Percentiles rank a stretch among this genome's conserved stretches.
Conservation (phyloP, 2,113 vertebrate species). For the Bucco capensis region DNA sequence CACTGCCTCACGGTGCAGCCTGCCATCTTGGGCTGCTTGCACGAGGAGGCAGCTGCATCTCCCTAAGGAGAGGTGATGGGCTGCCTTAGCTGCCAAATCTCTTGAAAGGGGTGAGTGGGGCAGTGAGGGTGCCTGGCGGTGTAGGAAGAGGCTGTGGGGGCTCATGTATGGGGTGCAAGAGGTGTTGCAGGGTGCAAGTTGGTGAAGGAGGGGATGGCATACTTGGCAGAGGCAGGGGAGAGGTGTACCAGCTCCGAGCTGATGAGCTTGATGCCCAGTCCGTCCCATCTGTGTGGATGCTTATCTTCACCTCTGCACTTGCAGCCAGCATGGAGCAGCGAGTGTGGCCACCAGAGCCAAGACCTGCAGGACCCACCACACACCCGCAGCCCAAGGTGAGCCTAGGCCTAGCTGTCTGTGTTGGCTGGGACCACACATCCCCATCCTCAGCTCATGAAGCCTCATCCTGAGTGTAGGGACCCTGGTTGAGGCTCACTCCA, state of each 20-base stretch:
- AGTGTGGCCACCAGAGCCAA: slow-evolving; percentile 26
- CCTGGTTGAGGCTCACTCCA: rapidly evolving
- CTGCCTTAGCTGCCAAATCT: neutral
- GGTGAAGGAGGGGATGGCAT: rapidly evolving
- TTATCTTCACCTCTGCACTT: slow-evolving; percentile 27
- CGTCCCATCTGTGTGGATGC: neutral
- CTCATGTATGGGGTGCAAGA: neutral
- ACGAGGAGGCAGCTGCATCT: neutral
- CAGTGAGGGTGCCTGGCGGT: neutral
- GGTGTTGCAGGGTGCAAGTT: neutral
- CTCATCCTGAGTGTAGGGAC: neutral
- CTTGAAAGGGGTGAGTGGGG: rapidly evolving
- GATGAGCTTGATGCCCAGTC: rapidly evolving
- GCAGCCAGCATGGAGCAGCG: slow-evolving; percentile 62
- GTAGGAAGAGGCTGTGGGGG: neutral
- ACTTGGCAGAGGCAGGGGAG: neutral
- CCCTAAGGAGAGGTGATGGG: neutral
- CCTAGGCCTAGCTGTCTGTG: neutral
- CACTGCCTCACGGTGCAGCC: neutral
- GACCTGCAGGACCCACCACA: neutral
- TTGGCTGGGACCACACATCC: neutral
- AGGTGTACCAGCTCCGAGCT: neutral
- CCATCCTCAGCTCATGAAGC: neutral
- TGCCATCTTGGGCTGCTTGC: neutral
- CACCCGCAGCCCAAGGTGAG: slow-evolving; percentile 54